Evolutionary conservation across 2,113 vertebrate species (phyloP).

Genomic region (Circaetus gallicus): DNA sequence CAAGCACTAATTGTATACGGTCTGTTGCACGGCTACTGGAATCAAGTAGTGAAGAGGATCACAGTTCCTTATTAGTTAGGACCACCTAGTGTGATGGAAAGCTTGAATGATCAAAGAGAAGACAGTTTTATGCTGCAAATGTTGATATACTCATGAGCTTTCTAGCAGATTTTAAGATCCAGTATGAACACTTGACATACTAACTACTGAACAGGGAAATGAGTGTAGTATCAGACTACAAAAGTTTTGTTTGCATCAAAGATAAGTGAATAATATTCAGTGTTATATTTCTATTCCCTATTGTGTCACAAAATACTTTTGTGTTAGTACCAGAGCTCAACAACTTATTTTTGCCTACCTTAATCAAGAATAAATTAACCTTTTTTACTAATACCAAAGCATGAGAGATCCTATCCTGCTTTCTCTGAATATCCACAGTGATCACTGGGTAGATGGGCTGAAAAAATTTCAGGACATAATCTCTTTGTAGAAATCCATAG

Average conservation of each 20-base stretch:
- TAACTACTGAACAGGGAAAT: background rate
- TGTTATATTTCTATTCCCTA: background rate
- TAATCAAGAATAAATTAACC: background rate
- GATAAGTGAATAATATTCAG: background rate
- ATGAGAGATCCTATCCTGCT: background rate
- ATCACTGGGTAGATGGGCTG: background rate
- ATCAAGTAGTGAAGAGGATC: slow-evolving; percentile 44
- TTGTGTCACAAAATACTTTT: background rate
- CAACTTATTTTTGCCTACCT: background rate
- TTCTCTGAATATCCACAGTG: background rate
- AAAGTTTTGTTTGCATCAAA: background rate
- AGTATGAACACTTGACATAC: background rate
- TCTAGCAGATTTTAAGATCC: slow-evolving; percentile 39
- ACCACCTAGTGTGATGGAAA: slow-evolving; percentile 68
- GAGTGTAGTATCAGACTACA: background rate
- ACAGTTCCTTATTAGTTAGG: slow-evolving; percentile 66
- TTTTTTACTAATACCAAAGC: background rate
- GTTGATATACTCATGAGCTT: slow-evolving; percentile 51
- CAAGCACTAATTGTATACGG: slow-evolving; percentile 24
- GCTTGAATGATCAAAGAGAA: slow-evolving; percentile 70
- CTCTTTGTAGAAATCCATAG: background rate
- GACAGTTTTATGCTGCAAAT: slow-evolving; percentile 39
- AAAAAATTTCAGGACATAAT: background rate
- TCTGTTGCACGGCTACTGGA: slow-evolving; percentile 41
- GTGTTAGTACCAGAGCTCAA: background rate